phyloP scores from a whole-genome alignment of 2,113 vertebrate species.

The Apistogramma diplotaenia region DNA sequence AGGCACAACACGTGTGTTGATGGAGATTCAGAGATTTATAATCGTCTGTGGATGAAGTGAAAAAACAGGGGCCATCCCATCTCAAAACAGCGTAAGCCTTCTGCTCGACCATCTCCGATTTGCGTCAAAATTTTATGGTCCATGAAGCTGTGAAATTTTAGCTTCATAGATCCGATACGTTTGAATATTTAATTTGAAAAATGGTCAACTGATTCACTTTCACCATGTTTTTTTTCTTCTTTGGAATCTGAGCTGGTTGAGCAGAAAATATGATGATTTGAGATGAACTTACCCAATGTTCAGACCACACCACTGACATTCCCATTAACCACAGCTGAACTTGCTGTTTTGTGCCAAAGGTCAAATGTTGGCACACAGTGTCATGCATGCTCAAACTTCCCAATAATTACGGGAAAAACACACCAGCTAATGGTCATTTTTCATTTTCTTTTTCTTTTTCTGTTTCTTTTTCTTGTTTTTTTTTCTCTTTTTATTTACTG shows the following conservation, averaged over 20 bases:
- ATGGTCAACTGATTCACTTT: no score
- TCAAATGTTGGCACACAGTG: background rate
- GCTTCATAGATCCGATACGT: no score
- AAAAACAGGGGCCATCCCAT: background rate
- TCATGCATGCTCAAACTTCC: background rate
- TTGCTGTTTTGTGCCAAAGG: background rate
- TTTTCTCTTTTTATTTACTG: background rate
- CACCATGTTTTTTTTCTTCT: no score
- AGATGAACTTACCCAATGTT: no score
- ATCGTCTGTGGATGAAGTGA: background rate
- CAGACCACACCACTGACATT: background rate
- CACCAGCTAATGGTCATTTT: background rate
- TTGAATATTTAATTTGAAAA: no score
- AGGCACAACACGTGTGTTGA: background rate
- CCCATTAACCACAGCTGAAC: background rate
- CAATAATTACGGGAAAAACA: background rate
- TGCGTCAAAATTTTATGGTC: no score
- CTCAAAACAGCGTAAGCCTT: no score
- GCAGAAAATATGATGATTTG: no score
- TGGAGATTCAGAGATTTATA: background rate
- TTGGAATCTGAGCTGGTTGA: no score
- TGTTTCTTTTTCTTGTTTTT: fast-evolving
- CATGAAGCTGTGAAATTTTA: no score
- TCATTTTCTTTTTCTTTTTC: background rate
- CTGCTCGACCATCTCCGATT: no score